Conservation (phyloP, 2,113 vertebrate genomes). For the Herpailurus yagouaroundi region DNA sequence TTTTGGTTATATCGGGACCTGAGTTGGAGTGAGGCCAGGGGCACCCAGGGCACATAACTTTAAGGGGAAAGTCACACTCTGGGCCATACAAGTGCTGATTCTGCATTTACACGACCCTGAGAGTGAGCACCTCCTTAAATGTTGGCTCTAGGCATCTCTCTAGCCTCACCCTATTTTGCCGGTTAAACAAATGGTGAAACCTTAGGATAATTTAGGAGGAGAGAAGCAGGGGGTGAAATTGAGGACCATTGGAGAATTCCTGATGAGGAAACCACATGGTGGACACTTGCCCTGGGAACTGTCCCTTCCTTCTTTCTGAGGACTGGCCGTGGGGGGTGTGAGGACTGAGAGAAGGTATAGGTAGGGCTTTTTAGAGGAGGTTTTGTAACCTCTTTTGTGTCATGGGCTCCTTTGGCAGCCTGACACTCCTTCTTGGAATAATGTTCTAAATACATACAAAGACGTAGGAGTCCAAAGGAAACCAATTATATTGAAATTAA, state of each 20-base stretch:
- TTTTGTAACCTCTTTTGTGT: background rate
- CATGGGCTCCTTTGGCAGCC: background rate
- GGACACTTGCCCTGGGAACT: background rate
- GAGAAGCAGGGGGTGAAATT: background rate
- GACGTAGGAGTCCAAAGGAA: background rate
- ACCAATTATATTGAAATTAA: background rate
- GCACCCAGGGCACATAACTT: background rate
- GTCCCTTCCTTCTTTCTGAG: background rate
- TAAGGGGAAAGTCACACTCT: background rate
- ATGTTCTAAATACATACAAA: constrained; percentile 4
- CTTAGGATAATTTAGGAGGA: background rate
- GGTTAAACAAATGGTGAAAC: background rate
- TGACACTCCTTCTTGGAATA: background rate
- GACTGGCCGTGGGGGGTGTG: background rate
- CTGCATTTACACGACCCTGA: background rate
- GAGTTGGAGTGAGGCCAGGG: background rate
- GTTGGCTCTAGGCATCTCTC: background rate
- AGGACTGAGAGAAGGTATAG: background rate
- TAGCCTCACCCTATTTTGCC: background rate
- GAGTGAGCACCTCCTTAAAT: background rate
- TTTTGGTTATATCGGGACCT: background rate
- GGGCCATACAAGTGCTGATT: background rate
- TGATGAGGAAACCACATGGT: background rate
- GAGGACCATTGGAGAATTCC: background rate
- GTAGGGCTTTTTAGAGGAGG: background rate